These are phyloP conservation scores for Gymnobelideus leadbeateri DNA, from an alignment of 2,113 vertebrate genomes.

Conservation along the genomic window DNA sequence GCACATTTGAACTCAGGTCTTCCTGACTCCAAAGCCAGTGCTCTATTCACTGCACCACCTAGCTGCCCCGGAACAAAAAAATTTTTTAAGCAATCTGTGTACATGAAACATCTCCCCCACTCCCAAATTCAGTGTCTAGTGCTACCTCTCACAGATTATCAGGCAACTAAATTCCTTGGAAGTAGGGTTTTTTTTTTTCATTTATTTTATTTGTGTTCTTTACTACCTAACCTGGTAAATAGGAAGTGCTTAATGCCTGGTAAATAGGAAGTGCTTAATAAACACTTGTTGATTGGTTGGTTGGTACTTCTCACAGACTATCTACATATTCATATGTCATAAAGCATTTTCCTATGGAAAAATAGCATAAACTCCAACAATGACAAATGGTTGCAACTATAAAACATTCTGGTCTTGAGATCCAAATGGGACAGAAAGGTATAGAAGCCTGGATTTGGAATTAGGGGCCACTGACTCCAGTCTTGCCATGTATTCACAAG, in stretches of 20 bases:
- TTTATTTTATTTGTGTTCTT: neutral
- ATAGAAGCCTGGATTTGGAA: neutral
- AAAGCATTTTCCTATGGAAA: neutral
- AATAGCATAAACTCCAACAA: neutral
- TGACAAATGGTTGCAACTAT: neutral
- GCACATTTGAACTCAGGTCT: no score
- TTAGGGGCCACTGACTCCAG: neutral
- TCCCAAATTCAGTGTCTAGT: neutral
- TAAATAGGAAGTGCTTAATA: neutral
- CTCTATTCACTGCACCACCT: no score
- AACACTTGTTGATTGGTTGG: neutral
- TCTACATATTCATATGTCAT: neutral
- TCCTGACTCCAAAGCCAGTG: no score
- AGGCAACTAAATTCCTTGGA: neutral
- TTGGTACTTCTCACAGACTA: neutral
- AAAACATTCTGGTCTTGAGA: neutral
- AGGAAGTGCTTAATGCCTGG: neutral
- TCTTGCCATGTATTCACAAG: neutral
- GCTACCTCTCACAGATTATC: neutral
- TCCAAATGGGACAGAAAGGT: neutral
- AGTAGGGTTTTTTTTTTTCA: neutral
- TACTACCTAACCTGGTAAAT: neutral
- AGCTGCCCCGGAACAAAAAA: no score
- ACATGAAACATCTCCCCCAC: neutral
- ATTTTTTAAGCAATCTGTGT: neutral